Evolutionary conservation across 2,113 vertebrate genomes (phyloP).

Genomic region (Conger conger): DNA sequence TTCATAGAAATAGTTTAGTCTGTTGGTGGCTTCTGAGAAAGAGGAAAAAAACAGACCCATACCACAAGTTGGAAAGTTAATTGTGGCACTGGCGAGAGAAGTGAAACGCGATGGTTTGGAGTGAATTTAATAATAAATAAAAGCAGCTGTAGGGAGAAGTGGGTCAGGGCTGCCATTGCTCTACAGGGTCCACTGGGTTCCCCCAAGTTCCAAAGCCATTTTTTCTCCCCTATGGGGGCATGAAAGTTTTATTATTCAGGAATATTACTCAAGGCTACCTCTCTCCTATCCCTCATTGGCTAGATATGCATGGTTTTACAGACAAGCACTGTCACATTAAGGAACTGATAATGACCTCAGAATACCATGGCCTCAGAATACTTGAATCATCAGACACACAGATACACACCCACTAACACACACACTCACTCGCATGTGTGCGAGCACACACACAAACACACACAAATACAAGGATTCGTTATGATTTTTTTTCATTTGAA

Average conservation of each 20-base stretch:
- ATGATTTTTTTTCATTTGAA: background rate
- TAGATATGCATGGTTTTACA: background rate
- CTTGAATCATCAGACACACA: background rate
- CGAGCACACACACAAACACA: too few species aligned
- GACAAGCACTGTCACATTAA: background rate
- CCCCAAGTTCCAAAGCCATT: slow-evolving; percentile 61
- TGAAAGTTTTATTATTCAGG: background rate
- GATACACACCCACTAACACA: background rate
- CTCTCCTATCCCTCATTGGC: background rate
- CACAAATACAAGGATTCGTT: background rate
- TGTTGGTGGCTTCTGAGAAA: slow-evolving; percentile 65
- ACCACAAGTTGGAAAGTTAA: slow-evolving; percentile 81
- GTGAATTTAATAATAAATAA: slow-evolving; percentile 76
- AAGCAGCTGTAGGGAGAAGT: slow-evolving; percentile 76
- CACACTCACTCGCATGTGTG: background rate
- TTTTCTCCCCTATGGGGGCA: slow-evolving; percentile 36
- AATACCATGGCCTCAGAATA: background rate
- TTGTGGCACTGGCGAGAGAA: slow-evolving; percentile 78
- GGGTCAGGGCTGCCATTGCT: slow-evolving; percentile 39
- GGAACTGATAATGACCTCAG: background rate
- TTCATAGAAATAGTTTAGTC: slow-evolving; percentile 56
- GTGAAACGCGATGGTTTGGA: slow-evolving; percentile 70
- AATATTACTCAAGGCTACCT: background rate
- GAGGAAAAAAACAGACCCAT: slow-evolving; percentile 44
- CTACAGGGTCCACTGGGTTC: slow-evolving; percentile 59